Base-by-base conservation (phyloP, 2,113 vertebrate species). In the Himantopus leucocephalus region DNA sequence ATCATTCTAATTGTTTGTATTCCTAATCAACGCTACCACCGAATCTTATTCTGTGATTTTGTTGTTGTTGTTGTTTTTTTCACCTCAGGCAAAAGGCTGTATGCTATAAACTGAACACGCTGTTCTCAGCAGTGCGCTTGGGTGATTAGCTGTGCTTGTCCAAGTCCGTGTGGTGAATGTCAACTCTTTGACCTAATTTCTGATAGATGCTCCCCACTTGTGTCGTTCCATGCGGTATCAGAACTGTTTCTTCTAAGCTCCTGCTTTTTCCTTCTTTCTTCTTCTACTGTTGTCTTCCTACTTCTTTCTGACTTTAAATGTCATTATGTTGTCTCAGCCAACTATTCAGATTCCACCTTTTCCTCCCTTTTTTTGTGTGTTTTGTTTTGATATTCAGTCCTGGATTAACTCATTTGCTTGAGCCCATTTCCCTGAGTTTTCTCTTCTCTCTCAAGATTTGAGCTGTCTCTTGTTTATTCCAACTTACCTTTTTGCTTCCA, bases 181-280 rank as follows among this genome's bases (percentile, higher is more conserved):
- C 78, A 75, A 1, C 30, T 60, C 74, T 47, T n/a, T 50, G 85
- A 62, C 75, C 66, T 78, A 8, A n/a, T 92, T 92, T 67, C 88
- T 79, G 88, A 78, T 52, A 50, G 71, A 88, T 93, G 50, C 16
- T 76, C 41, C 91, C 82, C 58, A 13, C 29, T 87, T 88, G 90
- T 55, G 70, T 82, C 48, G 43, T 88, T 90, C 67, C 19, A 1
- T 37, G 62, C 5, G 3, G 5, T 43, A 79, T 53, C 10, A 16
- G 39, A 32, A 53, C 19, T 66, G 2, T 67, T 88, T 64, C 45
- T 48, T 60, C 48, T 64, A 5, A 85, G 26, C 1, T 11, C 16
- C 22, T 10, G 4, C 24, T 68, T 84, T 70, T 76, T 55, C 34
- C 29, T 52, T 19, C 53, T 64, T 48, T 14, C 17, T 63, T 67